Evolutionary conservation across 2,888 invertebrate species (phyloP).

Genomic region (Pristionchus arcanus): DNA sequence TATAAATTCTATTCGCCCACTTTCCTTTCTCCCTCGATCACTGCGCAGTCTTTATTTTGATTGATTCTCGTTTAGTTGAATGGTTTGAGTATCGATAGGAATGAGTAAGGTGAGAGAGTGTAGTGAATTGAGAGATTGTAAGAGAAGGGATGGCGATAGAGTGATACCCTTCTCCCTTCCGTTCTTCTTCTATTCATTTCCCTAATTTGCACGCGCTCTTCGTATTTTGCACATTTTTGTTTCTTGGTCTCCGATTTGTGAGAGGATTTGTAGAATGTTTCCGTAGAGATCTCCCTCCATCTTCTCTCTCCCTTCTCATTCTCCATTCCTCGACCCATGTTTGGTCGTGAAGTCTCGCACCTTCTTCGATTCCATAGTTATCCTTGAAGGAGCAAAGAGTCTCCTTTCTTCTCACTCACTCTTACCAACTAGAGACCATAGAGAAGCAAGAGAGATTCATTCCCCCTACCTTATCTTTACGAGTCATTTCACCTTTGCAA

Average conservation of each 20-base stretch:
- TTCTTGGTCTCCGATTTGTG: neutral
- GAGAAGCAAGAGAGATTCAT: neutral
- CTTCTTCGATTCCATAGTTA: constrained; percentile 5
- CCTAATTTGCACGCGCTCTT: constrained; percentile 8
- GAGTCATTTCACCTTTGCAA: neutral
- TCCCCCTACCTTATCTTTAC: constrained; percentile 32
- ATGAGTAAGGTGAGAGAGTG: neutral
- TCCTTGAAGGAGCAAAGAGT: constrained; percentile 4
- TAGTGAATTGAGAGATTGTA: neutral
- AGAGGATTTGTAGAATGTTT: neutral
- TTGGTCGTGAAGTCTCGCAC: constrained; percentile 1
- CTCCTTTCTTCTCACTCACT: neutral
- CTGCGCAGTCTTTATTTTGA: neutral
- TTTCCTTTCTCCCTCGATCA: neutral
- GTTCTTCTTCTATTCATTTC: neutral
- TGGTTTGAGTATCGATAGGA: constrained; percentile 40
- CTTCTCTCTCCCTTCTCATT: neutral
- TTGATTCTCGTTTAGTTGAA: constrained; percentile 4
- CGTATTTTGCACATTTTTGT: neutral
- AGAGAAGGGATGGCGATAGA: neutral
- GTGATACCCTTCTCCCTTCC: constrained; percentile 20
- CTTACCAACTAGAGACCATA: neutral
- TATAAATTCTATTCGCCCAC: neutral
- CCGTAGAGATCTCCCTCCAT: neutral
- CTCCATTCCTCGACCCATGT: constrained; percentile 8